These are phyloP conservation scores for Kuschelorhynchus macadamiae DNA, from an alignment of 2,888 invertebrate species.

Conservation along the genomic window DNA sequence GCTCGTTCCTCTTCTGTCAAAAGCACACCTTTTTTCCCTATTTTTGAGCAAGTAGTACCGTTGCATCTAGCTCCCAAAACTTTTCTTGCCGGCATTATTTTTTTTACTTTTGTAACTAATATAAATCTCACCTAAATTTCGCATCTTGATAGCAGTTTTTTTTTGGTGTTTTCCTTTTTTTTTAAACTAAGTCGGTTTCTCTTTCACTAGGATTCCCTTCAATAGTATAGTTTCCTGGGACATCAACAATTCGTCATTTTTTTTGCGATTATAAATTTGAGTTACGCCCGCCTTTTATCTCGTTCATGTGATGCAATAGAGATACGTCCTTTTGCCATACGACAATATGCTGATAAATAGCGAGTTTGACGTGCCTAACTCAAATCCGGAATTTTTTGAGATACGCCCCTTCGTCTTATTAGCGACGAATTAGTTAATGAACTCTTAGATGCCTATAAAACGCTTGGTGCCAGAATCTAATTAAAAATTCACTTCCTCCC, in stretches of 20 bases:
- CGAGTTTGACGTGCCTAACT: too few species aligned
- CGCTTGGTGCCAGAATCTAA: too few species aligned
- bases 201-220: not conserved
- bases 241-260: not conserved
- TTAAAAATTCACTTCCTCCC: too few species aligned
- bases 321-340: too few species aligned
- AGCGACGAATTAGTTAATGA: too few species aligned
- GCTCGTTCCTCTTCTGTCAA: conserved; percentile 4
- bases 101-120: conserved; percentile 7
- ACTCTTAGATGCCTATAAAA: too few species aligned
- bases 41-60: conserved; percentile 9
- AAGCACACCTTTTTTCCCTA: conserved; percentile 7
- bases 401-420: too few species aligned
- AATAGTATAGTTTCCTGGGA: not conserved
- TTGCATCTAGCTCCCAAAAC: conserved; percentile 18
- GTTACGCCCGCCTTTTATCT: too few species aligned
- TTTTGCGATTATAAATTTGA: too few species aligned
- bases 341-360: too few species aligned
- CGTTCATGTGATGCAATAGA: too few species aligned
- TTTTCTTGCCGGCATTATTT: conserved; percentile 10
- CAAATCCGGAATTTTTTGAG: too few species aligned
- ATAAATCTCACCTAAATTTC: not conserved
- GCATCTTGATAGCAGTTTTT: conserved; percentile 2
- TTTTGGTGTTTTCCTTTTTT: conserved; percentile 16
- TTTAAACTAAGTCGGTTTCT: not conserved